phyloP scores from a whole-genome alignment of 2,113 vertebrate genomes.

The Forbesichthys agassizii region DNA sequence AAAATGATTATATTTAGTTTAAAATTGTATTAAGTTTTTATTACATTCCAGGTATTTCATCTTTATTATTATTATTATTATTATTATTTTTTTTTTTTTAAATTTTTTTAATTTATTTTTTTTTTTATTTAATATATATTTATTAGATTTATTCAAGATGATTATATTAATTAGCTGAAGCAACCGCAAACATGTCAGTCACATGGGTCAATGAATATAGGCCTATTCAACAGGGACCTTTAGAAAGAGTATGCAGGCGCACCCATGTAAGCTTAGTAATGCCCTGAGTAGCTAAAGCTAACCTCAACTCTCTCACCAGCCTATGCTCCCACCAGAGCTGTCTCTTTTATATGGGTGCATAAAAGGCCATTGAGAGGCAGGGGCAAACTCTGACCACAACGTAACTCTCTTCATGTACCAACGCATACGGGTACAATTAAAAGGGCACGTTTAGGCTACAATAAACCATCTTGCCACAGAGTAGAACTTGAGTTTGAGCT shows the following conservation, averaged over 20 bases:
- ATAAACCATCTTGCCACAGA: not conserved
- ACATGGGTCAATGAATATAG: not conserved
- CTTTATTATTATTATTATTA: too few relatives aligned
- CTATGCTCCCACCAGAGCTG: slow-evolving; percentile 11
- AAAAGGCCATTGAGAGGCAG: slow-evolving; percentile 46
- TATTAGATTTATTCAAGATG: too few relatives aligned
- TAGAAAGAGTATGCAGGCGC: not conserved
- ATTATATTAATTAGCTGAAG: too few relatives aligned
- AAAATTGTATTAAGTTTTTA: too few relatives aligned
- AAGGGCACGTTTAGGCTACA: slow-evolving; percentile 15
- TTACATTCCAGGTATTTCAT: too few relatives aligned
- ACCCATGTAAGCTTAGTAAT: not conserved
- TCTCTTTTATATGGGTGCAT: slow-evolving; percentile 43
- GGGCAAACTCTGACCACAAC: slow-evolving; percentile 49
- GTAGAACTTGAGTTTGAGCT: slow-evolving; percentile 12
- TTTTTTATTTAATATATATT: too few relatives aligned
- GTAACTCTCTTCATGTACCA: slow-evolving; percentile 36
- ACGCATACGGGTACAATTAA: slow-evolving; percentile 35
- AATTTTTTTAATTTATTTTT: too few relatives aligned
- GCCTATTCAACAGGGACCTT: slow-evolving; percentile 7
- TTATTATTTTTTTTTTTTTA: too few relatives aligned
- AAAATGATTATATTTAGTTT: too few relatives aligned
- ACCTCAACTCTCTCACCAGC: not conserved
- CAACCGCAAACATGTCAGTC: too few relatives aligned
- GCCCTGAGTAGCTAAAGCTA: slow-evolving; percentile 23